Evolutionary conservation across 2,888 invertebrate genomes (phyloP).

Genomic region (Hydroisotoma schaefferi): DNA sequence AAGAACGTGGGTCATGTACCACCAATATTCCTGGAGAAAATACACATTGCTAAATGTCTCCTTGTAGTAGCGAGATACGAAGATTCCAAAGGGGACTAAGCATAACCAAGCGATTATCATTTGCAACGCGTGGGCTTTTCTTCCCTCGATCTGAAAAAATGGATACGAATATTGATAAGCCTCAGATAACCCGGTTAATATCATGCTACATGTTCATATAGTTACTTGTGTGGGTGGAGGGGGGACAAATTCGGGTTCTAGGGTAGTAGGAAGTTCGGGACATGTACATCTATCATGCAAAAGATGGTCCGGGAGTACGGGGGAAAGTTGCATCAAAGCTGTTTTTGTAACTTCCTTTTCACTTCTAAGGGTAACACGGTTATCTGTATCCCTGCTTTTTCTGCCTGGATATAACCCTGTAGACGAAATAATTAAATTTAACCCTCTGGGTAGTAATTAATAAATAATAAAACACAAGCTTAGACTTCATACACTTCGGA

Average conservation of each 20-base stretch:
- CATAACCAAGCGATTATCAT: constrained; percentile 33
- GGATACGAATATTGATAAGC: not conserved
- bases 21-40: constrained; percentile 39
- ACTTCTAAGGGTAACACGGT: too few relatives aligned
- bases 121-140: constrained; percentile 28
- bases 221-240: constrained; percentile 21
- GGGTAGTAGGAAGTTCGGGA: constrained; percentile 15
- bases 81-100: constrained; percentile 28
- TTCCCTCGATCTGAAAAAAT: constrained; percentile 22
- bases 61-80: constrained; percentile 33
- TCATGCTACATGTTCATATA: not conserved
- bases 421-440: too few relatives aligned
- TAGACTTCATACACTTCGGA: too few relatives aligned
- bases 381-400: too few relatives aligned
- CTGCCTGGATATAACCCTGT: too few relatives aligned
- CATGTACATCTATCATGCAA: constrained; percentile 26
- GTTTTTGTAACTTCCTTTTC: too few relatives aligned
- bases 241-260: constrained; percentile 9
- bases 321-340: too few relatives aligned
- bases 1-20: constrained; percentile 31
- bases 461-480: too few relatives aligned
- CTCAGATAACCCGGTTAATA: not conserved
- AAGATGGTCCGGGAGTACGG: too few relatives aligned
- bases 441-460: too few relatives aligned
- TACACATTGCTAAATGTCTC: constrained; percentile 35